phyloP scores from a whole-genome alignment of 2,113 vertebrate genomes.

The Ammospiza caudacuta region DNA sequence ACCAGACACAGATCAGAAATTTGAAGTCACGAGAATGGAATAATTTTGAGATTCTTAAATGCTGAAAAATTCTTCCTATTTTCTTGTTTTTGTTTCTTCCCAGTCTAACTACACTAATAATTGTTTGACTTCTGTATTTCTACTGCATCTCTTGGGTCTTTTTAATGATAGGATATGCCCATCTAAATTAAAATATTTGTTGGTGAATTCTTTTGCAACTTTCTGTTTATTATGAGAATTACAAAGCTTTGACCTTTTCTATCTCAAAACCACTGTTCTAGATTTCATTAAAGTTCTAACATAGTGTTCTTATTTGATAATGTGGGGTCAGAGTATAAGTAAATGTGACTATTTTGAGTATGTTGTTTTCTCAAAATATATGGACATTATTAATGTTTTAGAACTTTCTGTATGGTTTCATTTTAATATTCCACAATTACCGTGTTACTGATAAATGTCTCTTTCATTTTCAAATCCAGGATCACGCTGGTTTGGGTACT shows the following conservation, averaged over 20 bases:
- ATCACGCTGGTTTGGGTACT: neutral
- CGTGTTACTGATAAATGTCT: neutral
- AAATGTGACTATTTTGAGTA: neutral
- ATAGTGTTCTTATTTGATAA: neutral
- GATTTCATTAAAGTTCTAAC: neutral
- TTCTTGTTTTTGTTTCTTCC: neutral
- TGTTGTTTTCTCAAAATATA: neutral
- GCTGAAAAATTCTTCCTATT: neutral
- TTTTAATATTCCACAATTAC: neutral
- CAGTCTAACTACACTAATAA: neutral
- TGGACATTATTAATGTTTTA: neutral
- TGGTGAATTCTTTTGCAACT: neutral
- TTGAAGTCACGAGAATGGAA: neutral
- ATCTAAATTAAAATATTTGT: neutral
- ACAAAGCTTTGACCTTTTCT: neutral
- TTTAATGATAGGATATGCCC: neutral
- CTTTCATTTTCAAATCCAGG: neutral
- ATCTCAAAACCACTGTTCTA: neutral
- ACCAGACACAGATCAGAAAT: neutral
- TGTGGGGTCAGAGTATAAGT: neutral
- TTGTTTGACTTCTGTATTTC: neutral
- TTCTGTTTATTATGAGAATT: neutral
- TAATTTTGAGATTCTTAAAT: neutral
- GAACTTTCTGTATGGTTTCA: neutral
- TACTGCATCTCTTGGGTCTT: neutral